phyloP scores from a whole-genome alignment of 2,888 invertebrate species.

The Plemyria rubiginata region DNA sequence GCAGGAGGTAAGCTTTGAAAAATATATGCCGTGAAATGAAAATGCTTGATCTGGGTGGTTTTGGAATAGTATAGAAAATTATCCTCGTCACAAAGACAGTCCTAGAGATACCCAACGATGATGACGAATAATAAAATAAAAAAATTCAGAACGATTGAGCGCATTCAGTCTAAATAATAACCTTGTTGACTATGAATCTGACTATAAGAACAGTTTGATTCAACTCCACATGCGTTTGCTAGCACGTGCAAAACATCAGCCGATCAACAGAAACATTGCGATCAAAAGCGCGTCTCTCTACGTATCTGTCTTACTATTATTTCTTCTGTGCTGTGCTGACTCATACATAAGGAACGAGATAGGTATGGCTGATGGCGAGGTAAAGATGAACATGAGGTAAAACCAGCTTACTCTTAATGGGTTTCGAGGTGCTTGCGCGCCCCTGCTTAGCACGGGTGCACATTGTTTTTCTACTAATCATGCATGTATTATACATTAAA shows the following conservation, averaged over 20 bases:
- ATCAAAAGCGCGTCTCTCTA: constrained; percentile 32
- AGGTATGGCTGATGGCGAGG: neutral
- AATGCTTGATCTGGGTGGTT: neutral
- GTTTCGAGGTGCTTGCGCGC: no score
- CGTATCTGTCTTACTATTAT: constrained; percentile 4
- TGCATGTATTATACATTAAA: no score
- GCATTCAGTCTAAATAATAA: neutral
- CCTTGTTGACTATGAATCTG: neutral
- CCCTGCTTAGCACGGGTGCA: no score
- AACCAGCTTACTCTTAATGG: no score
- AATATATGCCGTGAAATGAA: neutral
- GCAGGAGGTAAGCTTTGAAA: neutral
- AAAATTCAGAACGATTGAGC: no score
- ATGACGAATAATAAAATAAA: no score
- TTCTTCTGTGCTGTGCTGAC: constrained; percentile 13
- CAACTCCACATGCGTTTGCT: constrained; percentile 14
- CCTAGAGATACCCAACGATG: no score
- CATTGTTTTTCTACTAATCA: no score
- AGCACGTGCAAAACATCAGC: constrained; percentile 36
- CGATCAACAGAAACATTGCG: constrained; percentile 27
- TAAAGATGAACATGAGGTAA: no score
- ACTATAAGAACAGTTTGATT: constrained; percentile 12
- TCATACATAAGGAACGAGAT: constrained; percentile 10
- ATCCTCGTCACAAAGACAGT: no score
- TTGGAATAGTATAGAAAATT: neutral